Percentiles rank a stretch among this genome's conserved stretches.
Evolutionary conservation across 2,797 vertebrate genomes (phyloP).

Genomic region (Lutjanus campechanus): DNA sequence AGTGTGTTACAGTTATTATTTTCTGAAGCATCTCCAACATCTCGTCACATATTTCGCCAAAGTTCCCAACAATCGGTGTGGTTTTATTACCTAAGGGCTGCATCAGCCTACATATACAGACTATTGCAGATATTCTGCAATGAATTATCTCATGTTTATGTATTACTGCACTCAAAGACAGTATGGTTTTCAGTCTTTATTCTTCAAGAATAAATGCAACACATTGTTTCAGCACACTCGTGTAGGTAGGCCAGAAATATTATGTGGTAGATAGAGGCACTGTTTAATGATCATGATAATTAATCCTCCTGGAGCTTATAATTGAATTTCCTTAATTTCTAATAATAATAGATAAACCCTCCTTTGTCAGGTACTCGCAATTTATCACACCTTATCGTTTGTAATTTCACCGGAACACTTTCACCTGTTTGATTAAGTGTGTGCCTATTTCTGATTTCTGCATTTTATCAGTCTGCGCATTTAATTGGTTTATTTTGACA

Average conservation of each 20-base stretch:
- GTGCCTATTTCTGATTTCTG: neutral
- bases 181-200: neutral
- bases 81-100: neutral
- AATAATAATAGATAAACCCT: slow-evolving; percentile 33
- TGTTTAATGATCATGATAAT: slow-evolving; percentile 23
- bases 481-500: slow-evolving; percentile 25
- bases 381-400: slow-evolving; percentile 27
- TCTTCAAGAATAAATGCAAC: neutral
- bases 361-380: slow-evolving; percentile 6
- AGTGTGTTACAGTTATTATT: neutral
- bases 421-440: slow-evolving; percentile 12
- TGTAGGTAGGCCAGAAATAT: neutral
- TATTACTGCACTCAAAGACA: neutral
- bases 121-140: neutral
- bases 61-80: neutral
- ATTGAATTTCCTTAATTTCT: slow-evolving; percentile 42
- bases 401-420: slow-evolving; percentile 20
- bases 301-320: slow-evolving; percentile 15
- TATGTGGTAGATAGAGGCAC: neutral
- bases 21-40: neutral
- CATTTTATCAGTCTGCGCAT: neutral
- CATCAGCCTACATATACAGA: neutral
- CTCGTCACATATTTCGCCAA: neutral
- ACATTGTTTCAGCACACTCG: slow-evolving; percentile 3
- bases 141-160: neutral